A percentile compares a stretch with the other conserved stretches of the same genome.
Conservation (phyloP, 2,113 vertebrate genomes). For the Chloroceryle aenea region DNA sequence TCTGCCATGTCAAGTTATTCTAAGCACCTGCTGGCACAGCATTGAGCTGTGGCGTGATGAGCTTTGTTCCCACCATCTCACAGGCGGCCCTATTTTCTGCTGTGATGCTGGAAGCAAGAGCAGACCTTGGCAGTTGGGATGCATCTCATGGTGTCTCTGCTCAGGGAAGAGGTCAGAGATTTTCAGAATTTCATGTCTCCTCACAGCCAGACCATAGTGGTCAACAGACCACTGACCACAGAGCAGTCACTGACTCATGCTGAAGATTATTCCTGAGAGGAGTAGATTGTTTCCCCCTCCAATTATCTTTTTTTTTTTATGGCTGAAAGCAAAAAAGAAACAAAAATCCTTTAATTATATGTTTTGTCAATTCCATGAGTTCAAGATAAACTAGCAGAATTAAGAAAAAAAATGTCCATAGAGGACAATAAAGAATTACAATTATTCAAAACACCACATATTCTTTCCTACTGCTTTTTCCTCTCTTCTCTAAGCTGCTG, state of each 20-base stretch:
- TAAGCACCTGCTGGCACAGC: rapidly evolving
- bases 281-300: neutral
- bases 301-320: slow-evolving; percentile 17
- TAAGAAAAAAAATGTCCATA: neutral
- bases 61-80: neutral
- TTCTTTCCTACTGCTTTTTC: neutral
- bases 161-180: neutral
- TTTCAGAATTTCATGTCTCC: neutral
- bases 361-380: neutral
- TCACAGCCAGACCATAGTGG: neutral
- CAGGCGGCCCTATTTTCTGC: neutral
- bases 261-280: neutral
- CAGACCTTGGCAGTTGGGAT: neutral
- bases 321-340: neutral
- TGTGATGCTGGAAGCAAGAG: neutral
- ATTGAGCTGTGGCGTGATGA: rapidly evolving
- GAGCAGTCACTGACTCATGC: neutral
- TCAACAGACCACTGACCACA: neutral
- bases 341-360: neutral
- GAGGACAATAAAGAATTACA: neutral
- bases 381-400: neutral
- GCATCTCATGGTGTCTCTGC: neutral
- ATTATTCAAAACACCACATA: neutral
- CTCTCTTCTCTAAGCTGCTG: neutral
- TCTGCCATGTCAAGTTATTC: neutral